Evolutionary conservation across 2,888 invertebrate genomes (phyloP).

Genomic region (Orthosia gracilis): DNA sequence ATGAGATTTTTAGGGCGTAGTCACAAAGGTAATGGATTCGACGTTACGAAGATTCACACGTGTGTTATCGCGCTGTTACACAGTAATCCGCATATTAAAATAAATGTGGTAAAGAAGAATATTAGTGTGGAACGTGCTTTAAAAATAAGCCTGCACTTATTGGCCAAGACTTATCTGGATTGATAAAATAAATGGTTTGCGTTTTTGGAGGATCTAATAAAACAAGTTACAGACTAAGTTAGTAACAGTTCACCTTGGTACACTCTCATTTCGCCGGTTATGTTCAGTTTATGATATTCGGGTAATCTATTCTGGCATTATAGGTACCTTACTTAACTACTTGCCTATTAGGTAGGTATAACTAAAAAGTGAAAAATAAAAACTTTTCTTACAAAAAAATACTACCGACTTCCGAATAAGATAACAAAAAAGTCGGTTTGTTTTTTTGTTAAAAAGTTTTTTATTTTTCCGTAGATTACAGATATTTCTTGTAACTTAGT

Average conservation of each 20-base stretch:
- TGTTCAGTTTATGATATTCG: too few species aligned
- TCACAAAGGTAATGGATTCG: conserved; percentile 71
- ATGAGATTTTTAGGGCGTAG: conserved; percentile 77
- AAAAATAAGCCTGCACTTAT: conserved; percentile 24
- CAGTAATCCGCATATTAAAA: conserved; percentile 60
- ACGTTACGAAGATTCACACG: conserved; percentile 68
- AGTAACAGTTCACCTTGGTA: too few species aligned
- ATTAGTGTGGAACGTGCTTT: conserved; percentile 20
- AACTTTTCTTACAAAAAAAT: too few species aligned
- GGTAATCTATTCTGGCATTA: too few species aligned
- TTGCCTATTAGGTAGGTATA: too few species aligned
- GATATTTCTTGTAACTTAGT: neutral
- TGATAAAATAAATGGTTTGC: conserved; percentile 23
- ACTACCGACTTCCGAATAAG: too few species aligned
- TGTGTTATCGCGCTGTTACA: conserved; percentile 53
- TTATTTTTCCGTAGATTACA: neutral
- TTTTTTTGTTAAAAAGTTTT: too few species aligned
- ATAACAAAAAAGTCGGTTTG: too few species aligned
- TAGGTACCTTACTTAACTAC: too few species aligned
- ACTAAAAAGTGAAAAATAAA: too few species aligned
- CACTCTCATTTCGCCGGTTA: too few species aligned
- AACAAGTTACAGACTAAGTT: neutral
- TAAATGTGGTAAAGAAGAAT: conserved; percentile 45
- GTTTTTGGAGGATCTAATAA: conserved; percentile 20
- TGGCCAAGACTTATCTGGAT: conserved; percentile 9